Evolutionary conservation across 2,113 vertebrate genomes (phyloP), one percentile per base, ranked within the genome.

Genomic region (Oreochromis aureus): DNA sequence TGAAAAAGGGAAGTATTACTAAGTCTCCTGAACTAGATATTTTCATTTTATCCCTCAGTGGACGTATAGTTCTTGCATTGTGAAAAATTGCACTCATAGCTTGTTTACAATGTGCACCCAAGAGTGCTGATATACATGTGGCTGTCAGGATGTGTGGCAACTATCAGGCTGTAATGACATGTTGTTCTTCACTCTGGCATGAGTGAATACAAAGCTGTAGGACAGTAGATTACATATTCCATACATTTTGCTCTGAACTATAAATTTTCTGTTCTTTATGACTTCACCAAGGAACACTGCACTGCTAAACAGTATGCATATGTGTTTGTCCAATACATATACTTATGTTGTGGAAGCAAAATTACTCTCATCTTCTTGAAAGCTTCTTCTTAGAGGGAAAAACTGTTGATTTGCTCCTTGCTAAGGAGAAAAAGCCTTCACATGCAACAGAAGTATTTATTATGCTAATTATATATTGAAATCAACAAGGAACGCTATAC

Each of bases 401-500:
- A 90, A 90, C 61, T 79, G 91, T 93, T 94, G 95, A 94, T 95
- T 93, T 93, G 82, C 90, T 90, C 80, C 82, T 90, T 87, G 86
- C 89, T n/a, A 91, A 92, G 94, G 78, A 79, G 93, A 92, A 96
- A 90, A 90, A 91, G 86, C 86, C 92, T 82, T 92, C 91, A 90
- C 87, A 93, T 88, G 89, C 84, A 81, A 87, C 88, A 93, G 81
- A 91, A 92, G 93, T 93, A 95, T 96, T 95, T 94, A 95, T 95
- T 94, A 95, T 95, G 95, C 92, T 96, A 95, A 96, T 95, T 94
- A 95, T 92, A 92, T 89, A 92, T 95, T 94, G 89, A 94, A 94
- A 95, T 95, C 94, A 96, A 94, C 55, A 79, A 92, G 90, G 87
- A 86, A 85, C 13, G 84, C 90, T 89, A 85, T 84, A 86, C 87